phyloP scores from a whole-genome alignment of 37 sponge, comb jelly and placozoan species.

The Aphrocallistes beatrix region DNA sequence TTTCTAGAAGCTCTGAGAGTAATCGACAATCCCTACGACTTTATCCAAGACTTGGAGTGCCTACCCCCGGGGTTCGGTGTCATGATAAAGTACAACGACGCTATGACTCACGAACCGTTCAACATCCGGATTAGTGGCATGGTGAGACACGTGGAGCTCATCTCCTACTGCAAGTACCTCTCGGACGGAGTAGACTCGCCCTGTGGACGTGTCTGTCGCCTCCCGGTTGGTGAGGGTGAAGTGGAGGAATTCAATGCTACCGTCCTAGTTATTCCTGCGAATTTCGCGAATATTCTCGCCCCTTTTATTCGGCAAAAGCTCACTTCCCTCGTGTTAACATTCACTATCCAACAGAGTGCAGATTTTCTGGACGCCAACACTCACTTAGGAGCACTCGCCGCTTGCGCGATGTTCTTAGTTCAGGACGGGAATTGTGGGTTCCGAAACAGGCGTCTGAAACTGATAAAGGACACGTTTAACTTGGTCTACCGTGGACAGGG shows the following conservation, averaged over 20 bases:
- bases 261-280: background rate
- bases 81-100: slow-evolving; percentile 9
- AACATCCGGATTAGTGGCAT: background rate
- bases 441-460: background rate
- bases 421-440: background rate
- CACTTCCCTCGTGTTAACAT: background rate
- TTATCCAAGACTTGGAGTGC: background rate
- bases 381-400: background rate
- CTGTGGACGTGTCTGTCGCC: background rate
- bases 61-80: background rate
- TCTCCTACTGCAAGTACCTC: background rate
- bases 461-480: slow-evolving; percentile 11
- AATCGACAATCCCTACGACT: slow-evolving; percentile 5
- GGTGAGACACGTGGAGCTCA: slow-evolving; percentile 11
- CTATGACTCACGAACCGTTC: slow-evolving; percentile 6
- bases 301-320: slow-evolving; percentile 12
- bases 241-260: slow-evolving; percentile 6
- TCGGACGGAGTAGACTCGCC: background rate
- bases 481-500: background rate
- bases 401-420: slow-evolving; percentile 7
- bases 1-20: background rate
- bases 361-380: background rate
- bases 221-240: background rate
- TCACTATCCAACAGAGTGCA: slow-evolving; percentile 7
- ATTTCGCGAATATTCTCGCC: slow-evolving; percentile 7